Conservation (phyloP, 2,113 vertebrate genomes). For the Jacana jacana region DNA sequence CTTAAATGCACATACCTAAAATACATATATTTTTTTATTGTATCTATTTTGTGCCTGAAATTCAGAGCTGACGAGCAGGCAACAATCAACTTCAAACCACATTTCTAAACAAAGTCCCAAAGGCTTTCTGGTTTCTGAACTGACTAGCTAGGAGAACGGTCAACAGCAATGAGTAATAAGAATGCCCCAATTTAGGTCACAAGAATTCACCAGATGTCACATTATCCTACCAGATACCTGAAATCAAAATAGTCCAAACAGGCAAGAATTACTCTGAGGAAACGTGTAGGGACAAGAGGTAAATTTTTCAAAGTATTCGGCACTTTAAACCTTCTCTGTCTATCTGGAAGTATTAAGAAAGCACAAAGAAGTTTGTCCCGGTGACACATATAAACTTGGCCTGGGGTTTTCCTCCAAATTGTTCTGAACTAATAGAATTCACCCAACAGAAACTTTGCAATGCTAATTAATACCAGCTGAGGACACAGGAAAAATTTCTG, state of each 20-base stretch:
- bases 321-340: background rate
- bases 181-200: background rate
- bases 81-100: background rate
- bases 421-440: background rate
- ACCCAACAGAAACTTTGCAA: background rate
- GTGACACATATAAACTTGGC: background rate
- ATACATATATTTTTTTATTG: background rate
- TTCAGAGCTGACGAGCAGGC: background rate
- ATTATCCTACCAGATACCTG: background rate
- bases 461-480: background rate
- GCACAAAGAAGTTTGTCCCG: background rate
- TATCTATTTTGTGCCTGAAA: background rate
- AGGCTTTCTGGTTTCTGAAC: background rate
- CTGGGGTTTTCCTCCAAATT: background rate
- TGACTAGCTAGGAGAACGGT: background rate
- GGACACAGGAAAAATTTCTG: background rate
- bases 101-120: background rate
- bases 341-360: background rate
- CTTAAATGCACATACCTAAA: background rate
- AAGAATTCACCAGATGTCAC: background rate
- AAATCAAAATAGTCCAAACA: background rate
- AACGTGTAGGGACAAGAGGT: background rate
- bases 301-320: background rate
- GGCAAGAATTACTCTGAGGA: background rate
- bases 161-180: background rate